phyloP scores from a whole-genome alignment of 2,888 invertebrate genomes.

The Phyllotreta striolata region DNA sequence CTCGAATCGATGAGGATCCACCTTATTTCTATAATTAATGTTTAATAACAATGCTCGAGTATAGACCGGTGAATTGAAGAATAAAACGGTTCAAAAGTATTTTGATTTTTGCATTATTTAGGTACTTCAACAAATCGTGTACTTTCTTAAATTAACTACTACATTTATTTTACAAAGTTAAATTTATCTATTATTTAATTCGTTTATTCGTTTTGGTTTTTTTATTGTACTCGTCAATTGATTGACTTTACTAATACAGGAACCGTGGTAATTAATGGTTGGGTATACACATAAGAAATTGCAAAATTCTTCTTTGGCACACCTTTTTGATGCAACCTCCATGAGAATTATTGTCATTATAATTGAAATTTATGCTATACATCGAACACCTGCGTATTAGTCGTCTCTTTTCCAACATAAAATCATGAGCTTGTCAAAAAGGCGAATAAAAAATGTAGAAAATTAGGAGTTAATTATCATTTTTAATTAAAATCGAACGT shows the following conservation, averaged over 20 bases:
- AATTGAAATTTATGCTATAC: conserved; percentile 27
- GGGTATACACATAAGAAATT: conserved; percentile 23
- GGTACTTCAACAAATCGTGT: not conserved
- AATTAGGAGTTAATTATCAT: no score
- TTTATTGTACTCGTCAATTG: not conserved
- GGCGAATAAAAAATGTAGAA: no score
- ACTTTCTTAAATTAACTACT: not conserved
- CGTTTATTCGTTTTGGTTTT: not conserved
- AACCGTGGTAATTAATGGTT: conserved; percentile 26
- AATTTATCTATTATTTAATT: no score
- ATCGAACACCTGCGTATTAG: conserved; percentile 25
- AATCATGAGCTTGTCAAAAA: no score
- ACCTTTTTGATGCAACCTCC: conserved; percentile 34
- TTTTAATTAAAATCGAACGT: no score
- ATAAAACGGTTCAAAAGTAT: not conserved
- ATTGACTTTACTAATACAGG: conserved; percentile 12
- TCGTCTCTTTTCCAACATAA: not conserved
- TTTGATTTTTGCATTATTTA: not conserved
- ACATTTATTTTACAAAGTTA: no score
- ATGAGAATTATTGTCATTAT: conserved; percentile 28
- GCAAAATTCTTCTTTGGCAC: conserved; percentile 32
- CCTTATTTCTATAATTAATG: conserved; percentile 6
- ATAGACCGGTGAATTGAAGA: conserved; percentile 2
- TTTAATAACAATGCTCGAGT: conserved; percentile 3
- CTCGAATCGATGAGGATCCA: conserved; percentile 1